phyloP scores from a whole-genome alignment of 2,113 vertebrate genomes.

The Lepus europaeus region DNA sequence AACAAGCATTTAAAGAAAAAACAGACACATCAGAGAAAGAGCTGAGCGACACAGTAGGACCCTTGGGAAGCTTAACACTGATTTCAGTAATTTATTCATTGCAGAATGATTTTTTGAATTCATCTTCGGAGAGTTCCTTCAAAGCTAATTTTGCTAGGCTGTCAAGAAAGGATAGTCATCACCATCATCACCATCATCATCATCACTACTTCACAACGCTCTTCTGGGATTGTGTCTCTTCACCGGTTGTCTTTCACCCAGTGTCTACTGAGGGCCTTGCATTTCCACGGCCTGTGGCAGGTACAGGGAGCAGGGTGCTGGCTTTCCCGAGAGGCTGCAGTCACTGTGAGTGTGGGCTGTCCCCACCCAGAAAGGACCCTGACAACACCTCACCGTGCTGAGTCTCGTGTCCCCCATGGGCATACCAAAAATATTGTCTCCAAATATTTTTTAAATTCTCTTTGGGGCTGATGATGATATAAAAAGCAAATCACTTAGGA shows the following conservation, averaged over 20 bases:
- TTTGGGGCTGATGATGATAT: background rate
- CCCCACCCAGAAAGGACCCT: background rate
- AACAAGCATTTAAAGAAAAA: background rate
- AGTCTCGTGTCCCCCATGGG: background rate
- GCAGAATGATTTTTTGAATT: slow-evolving; percentile 17
- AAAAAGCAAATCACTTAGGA: background rate
- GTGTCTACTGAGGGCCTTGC: background rate
- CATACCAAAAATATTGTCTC: background rate
- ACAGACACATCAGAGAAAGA: background rate
- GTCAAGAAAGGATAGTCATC: background rate
- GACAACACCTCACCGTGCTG: background rate
- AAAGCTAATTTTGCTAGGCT: background rate
- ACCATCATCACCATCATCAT: background rate
- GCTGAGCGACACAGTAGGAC: background rate
- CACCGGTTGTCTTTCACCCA: too few species aligned
- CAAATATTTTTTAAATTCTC: background rate
- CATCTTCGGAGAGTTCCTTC: background rate
- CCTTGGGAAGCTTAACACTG: background rate
- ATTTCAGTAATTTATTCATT: background rate
- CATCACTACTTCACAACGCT: too few species aligned
- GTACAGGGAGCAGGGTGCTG: background rate
- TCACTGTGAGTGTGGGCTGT: background rate
- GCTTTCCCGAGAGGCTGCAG: background rate
- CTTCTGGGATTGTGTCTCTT: background rate
- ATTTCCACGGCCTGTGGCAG: background rate